These are phyloP conservation scores for Takifugu rubripes DNA, from an alignment of 2,797 vertebrate species.

Conservation along the genomic window DNA sequence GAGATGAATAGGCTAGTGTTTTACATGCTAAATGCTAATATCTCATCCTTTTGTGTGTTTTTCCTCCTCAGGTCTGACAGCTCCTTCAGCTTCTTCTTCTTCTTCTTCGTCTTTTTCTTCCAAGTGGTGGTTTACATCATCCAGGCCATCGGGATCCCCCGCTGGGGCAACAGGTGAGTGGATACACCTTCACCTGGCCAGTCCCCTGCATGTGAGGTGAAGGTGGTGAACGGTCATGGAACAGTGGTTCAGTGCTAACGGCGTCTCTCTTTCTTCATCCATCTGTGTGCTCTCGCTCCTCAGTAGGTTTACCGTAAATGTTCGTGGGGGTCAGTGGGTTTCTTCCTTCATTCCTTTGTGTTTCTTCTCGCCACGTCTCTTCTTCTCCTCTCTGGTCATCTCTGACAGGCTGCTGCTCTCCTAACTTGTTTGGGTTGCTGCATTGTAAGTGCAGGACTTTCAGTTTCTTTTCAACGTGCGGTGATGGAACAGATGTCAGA, in stretches of 20 bases:
- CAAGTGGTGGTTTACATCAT: conserved; percentile 92
- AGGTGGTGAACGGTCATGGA: neutral
- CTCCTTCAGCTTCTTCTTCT: conserved; percentile 98
- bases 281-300: conserved; percentile 11
- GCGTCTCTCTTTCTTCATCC: neutral
- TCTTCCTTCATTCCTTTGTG: conserved; percentile 27
- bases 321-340: conserved; percentile 19
- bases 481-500: neutral
- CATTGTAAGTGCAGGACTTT: conserved; percentile 61
- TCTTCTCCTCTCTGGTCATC: conserved; percentile 57
- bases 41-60: neutral
- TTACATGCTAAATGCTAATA: neutral
- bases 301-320: conserved; percentile 10
- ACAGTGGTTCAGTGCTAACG: conserved; percentile 7
- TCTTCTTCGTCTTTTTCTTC: conserved; percentile 96
- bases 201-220: too few species aligned
- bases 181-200: neutral
- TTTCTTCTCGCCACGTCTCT: conserved; percentile 35
- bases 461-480: conserved; percentile 22
- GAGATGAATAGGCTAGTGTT: neutral
- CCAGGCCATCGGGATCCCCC: conserved; percentile 89
- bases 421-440: conserved; percentile 60
- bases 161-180: conserved; percentile 93
- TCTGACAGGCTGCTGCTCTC: conserved; percentile 69
- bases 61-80: conserved; percentile 85